Percentiles rank a stretch among this genome's conserved stretches.
These are phyloP conservation scores for Exocentrus adspersus DNA, from an alignment of 2,888 invertebrate genomes.

Conservation along the genomic window DNA sequence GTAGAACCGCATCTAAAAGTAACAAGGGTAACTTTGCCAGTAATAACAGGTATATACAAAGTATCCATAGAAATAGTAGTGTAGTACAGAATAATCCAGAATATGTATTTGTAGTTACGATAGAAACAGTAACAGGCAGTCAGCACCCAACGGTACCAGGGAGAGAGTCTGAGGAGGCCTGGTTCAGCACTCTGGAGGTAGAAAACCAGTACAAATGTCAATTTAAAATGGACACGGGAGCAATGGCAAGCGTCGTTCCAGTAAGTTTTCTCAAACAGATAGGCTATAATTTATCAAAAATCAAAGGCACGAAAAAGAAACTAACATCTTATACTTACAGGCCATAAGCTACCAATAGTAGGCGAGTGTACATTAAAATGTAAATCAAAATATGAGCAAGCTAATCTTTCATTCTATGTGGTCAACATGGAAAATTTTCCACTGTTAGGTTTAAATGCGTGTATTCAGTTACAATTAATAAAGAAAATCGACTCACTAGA, in stretches of 20 bases:
- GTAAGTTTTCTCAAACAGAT: slow-evolving; percentile 5
- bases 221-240: not conserved
- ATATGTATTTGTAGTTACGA: slow-evolving; percentile 3
- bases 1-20: not conserved
- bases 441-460: slow-evolving; percentile 24
- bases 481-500: slow-evolving; percentile 20
- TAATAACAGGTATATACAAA: not conserved
- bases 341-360: slow-evolving; percentile 13
- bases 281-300: slow-evolving; percentile 7
- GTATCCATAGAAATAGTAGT: not conserved
- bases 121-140: not conserved
- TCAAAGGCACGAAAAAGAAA: slow-evolving; percentile 10
- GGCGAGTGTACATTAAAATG: slow-evolving; percentile 21
- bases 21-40: not conserved
- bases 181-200: not conserved
- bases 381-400: slow-evolving; percentile 13
- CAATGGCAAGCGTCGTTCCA: not conserved
- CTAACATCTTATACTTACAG: slow-evolving; percentile 22
- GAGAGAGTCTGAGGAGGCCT: not conserved
- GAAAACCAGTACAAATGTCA: not conserved
- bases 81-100: not conserved
- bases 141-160: not conserved
- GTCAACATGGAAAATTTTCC: slow-evolving; percentile 27
- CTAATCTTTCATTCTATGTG: slow-evolving; percentile 26
- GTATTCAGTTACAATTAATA: slow-evolving; percentile 26